Percentiles rank a stretch among this genome's conserved stretches.
Conservation (phyloP, 92 coral and sea anemone species). For the Plumapathes pennacea region DNA sequence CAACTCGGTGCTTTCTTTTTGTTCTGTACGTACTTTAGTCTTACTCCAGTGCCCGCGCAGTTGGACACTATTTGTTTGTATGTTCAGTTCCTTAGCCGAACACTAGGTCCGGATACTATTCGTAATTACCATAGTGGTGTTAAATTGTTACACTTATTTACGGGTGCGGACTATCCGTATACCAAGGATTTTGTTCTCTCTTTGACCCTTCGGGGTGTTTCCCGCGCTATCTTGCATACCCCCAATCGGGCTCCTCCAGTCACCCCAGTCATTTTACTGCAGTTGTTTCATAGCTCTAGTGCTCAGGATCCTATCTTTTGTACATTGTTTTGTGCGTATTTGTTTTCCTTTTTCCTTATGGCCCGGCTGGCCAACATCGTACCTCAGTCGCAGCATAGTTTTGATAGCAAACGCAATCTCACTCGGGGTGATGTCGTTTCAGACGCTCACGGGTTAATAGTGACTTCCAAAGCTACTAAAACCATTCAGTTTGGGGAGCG, state of each 20-base stretch:
- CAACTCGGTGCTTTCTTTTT: constrained; percentile 9
- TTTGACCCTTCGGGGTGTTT: constrained; percentile 7
- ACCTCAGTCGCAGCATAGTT: constrained; percentile 4
- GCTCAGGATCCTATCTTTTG: constrained; percentile 1
- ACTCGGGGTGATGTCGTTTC: constrained; percentile 11
- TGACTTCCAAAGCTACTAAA: constrained; percentile 21
- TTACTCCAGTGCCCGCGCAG: constrained; percentile 5
- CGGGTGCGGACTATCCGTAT: constrained; percentile 14
- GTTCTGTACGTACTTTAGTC: constrained; percentile 8
- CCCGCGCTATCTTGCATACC: neutral
- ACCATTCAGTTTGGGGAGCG: constrained; percentile 35
- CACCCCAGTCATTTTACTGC: constrained; percentile 1
- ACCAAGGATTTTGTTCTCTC: constrained; percentile 7
- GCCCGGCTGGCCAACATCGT: constrained; percentile 18
- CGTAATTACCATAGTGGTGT: constrained; percentile 19
- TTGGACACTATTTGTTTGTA: constrained; percentile 14
- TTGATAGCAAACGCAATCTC: constrained; percentile 16
- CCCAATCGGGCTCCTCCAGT: constrained; percentile 24
- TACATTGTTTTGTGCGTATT: constrained; percentile 14
- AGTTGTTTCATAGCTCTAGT: neutral
- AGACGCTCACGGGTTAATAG: neutral
- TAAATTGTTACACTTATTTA: constrained; percentile 15
- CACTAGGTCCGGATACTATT: constrained; percentile 8
- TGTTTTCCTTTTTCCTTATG: constrained; percentile 19
- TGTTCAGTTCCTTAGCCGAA: constrained; percentile 23